These are phyloP conservation scores for Fulmarus glacialis DNA, from an alignment of 2,113 vertebrate genomes.

Conservation along the genomic window DNA sequence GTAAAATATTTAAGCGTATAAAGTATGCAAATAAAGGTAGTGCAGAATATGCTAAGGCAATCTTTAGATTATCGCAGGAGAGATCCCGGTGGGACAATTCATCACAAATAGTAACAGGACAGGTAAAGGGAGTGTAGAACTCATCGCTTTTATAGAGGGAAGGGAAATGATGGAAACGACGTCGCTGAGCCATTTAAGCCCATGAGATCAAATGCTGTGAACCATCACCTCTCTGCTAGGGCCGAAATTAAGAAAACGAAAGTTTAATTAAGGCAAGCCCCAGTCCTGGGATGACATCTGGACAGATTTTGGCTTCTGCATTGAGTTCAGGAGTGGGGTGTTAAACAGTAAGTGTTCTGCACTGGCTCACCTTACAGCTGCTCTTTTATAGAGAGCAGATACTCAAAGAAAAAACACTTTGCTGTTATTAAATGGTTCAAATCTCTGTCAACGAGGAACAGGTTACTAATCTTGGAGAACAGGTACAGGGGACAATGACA, in stretches of 20 bases:
- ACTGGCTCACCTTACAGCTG: not conserved
- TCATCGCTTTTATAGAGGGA: not conserved
- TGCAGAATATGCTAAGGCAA: not conserved
- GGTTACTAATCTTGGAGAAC: not conserved
- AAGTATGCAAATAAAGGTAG: not conserved
- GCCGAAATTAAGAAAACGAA: not conserved
- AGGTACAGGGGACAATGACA: not conserved
- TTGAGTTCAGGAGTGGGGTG: not conserved
- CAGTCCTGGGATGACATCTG: not conserved
- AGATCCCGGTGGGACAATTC: not conserved
- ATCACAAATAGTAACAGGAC: not conserved
- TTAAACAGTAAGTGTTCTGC: not conserved
- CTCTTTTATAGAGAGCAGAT: not conserved
- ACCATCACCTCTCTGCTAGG: not conserved
- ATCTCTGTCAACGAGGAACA: not conserved
- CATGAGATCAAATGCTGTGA: not conserved
- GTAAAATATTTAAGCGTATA: not conserved
- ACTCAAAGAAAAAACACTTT: not conserved
- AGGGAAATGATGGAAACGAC: not conserved
- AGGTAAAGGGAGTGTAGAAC: not conserved
- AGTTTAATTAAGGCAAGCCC: not conserved
- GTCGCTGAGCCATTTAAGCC: not conserved
- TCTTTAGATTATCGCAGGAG: not conserved
- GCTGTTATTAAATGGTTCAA: not conserved
- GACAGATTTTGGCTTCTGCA: not conserved